phyloP scores from a whole-genome alignment of 2,113 vertebrate species.

The Piaya cayana region DNA sequence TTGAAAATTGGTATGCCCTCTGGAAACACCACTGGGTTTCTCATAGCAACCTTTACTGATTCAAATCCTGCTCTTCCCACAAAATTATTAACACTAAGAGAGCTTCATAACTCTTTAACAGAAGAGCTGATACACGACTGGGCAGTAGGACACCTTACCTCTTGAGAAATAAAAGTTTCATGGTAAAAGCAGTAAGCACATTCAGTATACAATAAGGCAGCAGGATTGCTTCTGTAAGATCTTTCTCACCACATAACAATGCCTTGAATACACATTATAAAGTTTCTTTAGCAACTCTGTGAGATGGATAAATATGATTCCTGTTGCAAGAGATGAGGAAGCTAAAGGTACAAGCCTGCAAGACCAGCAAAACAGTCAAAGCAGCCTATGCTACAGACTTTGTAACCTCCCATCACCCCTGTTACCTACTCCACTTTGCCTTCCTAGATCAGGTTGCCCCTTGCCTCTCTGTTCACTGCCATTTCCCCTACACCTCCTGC shows the following conservation, averaged over 20 bases:
- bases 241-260: not conserved
- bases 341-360: not conserved
- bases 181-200: not conserved
- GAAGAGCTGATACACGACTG: not conserved
- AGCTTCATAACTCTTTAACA: not conserved
- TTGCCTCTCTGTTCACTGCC: not conserved
- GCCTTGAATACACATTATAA: not conserved
- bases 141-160: not conserved
- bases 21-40: constrained; percentile 10
- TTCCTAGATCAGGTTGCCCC: not conserved
- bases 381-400: not conserved
- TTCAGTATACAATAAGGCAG: not conserved
- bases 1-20: not conserved
- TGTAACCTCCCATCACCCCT: not conserved
- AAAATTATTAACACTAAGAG: not conserved
- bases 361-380: not conserved
- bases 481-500: not conserved
- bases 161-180: not conserved
- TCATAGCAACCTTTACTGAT: constrained; percentile 15
- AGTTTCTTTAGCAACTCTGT: not conserved
- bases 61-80: not conserved
- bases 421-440: not conserved
- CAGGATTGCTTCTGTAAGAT: not conserved
- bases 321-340: not conserved
- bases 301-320: not conserved